These are phyloP conservation scores for Eucidaris tribuloides DNA, from an alignment of 35 echinoderm and acorn worm genomes.

Conservation along the genomic window DNA sequence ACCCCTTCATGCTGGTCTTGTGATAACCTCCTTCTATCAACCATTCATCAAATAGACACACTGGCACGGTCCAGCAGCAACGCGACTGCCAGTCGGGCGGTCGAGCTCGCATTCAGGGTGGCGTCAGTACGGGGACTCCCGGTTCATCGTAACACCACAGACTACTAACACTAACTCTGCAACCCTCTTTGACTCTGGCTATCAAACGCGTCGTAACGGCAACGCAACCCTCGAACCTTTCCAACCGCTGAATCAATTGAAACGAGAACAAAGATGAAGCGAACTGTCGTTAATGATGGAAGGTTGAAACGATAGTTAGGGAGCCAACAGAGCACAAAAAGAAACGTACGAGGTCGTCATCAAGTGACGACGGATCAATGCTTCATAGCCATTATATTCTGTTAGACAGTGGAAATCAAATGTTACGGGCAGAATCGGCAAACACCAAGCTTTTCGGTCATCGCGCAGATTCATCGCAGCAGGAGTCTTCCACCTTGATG, in stretches of 20 bases:
- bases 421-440: background rate
- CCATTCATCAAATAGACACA: background rate
- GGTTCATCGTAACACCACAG: background rate
- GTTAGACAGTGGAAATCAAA: constrained; percentile 20
- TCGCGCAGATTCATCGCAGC: background rate
- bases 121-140: background rate
- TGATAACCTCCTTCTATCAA: too few species aligned
- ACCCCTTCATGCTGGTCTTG: too few species aligned
- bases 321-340: constrained; percentile 30
- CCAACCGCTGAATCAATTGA: background rate
- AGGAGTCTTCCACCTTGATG: background rate
- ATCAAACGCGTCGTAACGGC: constrained; percentile 30
- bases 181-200: constrained; percentile 52
- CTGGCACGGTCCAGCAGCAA: background rate
- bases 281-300: constrained; percentile 11
- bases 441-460: background rate
- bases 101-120: background rate
- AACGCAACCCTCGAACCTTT: constrained; percentile 9
- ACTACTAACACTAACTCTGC: background rate
- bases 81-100: background rate
- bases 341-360: constrained; percentile 23
- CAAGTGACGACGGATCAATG: background rate
- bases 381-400: background rate
- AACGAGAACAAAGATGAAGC: background rate
- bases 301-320: constrained; percentile 39